Percentiles rank a stretch among this genome's conserved stretches.
phyloP scores from a whole-genome alignment of 2,113 vertebrate species.

The Rhynchomys soricoides region DNA sequence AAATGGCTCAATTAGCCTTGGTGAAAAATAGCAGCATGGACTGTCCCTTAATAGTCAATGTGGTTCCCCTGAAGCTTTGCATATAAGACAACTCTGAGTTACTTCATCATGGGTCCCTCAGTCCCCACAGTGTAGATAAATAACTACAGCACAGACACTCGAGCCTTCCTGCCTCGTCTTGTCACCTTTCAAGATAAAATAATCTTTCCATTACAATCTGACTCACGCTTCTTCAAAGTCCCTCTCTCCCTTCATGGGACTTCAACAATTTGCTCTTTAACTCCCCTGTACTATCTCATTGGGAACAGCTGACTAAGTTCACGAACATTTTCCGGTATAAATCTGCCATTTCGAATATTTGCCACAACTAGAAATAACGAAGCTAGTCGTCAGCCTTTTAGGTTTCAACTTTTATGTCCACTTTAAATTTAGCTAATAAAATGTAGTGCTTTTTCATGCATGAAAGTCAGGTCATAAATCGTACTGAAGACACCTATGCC shows the following conservation, averaged over 20 bases:
- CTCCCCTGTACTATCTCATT: neutral
- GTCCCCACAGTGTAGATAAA: neutral
- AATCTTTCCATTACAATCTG: neutral
- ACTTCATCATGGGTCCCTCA: neutral
- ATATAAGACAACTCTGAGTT: neutral
- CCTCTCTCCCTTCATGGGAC: neutral
- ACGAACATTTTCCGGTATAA: slow-evolving; percentile 25
- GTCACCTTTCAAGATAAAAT: neutral
- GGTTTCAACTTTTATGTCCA: slow-evolving; percentile 25
- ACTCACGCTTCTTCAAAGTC: neutral
- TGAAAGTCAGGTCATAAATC: slow-evolving; percentile 54
- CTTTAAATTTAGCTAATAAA: slow-evolving; percentile 59
- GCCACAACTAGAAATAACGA: slow-evolving; percentile 23
- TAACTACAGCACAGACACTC: neutral
- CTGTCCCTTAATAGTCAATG: neutral
- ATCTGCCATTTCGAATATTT: slow-evolving; percentile 5
- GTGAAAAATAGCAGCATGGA: neutral
- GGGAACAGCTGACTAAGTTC: neutral
- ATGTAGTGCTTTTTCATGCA: slow-evolving; percentile 40
- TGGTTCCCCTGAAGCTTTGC: neutral
- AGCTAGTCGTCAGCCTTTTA: neutral
- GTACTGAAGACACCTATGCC: slow-evolving; percentile 4
- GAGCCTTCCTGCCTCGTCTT: neutral
- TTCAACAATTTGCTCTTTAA: neutral
- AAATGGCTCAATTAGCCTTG: neutral